phyloP scores from a whole-genome alignment of 2,888 invertebrate species.

The Noctuana brunneofusca region DNA sequence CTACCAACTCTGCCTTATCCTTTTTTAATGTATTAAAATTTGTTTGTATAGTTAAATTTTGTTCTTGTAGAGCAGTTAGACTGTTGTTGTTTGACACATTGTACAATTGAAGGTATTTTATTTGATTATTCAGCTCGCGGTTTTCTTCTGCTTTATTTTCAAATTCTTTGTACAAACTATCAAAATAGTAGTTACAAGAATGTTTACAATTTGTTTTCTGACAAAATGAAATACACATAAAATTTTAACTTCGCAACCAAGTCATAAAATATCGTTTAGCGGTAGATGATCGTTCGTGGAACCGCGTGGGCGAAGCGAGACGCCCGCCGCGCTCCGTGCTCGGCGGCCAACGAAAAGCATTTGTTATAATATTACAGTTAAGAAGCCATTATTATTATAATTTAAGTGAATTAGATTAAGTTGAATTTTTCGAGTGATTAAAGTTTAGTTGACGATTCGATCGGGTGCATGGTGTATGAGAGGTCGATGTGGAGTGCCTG shows the following conservation, averaged over 20 bases:
- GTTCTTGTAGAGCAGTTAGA: conserved; percentile 50
- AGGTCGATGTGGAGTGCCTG: conserved; percentile 81
- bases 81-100: conserved; percentile 45
- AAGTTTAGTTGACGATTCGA: conserved; percentile 78
- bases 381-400: conserved; percentile 80
- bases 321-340: conserved; percentile 68
- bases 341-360: conserved; percentile 80
- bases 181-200: conserved; percentile 40
- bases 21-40: conserved; percentile 50
- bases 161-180: conserved; percentile 50
- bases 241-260: conserved; percentile 11
- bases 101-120: conserved; percentile 47
- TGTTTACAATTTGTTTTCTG: not conserved
- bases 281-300: conserved; percentile 63
- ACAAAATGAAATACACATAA: conserved; percentile 6
- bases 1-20: conserved; percentile 53
- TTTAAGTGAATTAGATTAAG: conserved; percentile 81
- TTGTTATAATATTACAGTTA: conserved; percentile 81
- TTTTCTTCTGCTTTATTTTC: conserved; percentile 60
- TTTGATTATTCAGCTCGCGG: conserved; percentile 46
- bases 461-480: conserved; percentile 78
- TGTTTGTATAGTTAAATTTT: conserved; percentile 49
- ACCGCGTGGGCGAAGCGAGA: conserved; percentile 46
- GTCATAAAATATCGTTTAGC: conserved; percentile 61
- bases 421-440: conserved; percentile 80